Evolutionary conservation across 2,113 vertebrate genomes (phyloP).

Genomic region (Passer domesticus): DNA sequence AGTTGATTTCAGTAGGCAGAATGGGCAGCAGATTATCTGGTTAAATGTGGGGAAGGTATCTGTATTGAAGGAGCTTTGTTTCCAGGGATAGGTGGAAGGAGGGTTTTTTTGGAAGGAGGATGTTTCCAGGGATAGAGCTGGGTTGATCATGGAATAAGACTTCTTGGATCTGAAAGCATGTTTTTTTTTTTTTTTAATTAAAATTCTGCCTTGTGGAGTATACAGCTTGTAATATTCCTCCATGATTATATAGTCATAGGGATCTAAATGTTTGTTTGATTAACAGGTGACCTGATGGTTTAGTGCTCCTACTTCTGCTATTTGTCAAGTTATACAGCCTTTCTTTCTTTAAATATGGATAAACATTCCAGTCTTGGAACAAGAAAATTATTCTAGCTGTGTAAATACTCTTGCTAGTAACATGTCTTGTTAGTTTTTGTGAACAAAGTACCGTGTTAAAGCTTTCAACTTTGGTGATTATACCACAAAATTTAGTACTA

Average conservation of each 20-base stretch:
- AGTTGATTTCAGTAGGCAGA: neutral
- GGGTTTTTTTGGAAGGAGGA: neutral
- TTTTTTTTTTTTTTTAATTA: neutral
- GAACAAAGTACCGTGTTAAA: neutral
- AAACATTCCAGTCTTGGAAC: neutral
- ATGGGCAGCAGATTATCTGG: neutral
- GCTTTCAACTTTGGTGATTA: neutral
- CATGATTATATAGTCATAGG: neutral
- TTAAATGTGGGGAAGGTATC: neutral
- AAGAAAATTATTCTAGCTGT: neutral
- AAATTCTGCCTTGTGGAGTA: neutral
- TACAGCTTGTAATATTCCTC: neutral
- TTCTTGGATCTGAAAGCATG: neutral
- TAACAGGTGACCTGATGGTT: neutral
- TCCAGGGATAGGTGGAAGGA: neutral
- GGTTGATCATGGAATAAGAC: neutral
- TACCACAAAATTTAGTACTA: neutral
- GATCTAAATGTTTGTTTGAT: neutral
- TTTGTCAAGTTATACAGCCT: neutral
- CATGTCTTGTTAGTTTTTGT: neutral
- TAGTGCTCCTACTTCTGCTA: neutral
- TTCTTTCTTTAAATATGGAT: neutral
- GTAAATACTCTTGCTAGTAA: neutral
- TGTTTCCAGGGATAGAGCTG: neutral
- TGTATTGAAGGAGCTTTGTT: neutral